Percentiles rank a stretch among this genome's conserved stretches.
phyloP scores from a whole-genome alignment of 2,888 invertebrate species.

The Lycia hirtaria region DNA sequence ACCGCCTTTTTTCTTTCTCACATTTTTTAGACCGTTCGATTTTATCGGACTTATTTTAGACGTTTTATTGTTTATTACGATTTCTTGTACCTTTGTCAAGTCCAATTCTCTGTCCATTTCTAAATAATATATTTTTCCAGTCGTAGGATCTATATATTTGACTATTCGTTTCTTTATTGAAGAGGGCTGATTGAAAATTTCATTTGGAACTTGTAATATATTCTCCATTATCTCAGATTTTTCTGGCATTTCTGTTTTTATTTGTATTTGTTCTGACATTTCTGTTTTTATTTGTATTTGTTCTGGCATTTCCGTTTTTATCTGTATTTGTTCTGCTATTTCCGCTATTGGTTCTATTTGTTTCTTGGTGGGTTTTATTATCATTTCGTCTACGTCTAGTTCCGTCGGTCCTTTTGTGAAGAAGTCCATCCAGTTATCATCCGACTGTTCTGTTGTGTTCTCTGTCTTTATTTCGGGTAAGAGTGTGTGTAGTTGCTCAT shows the following conservation, averaged over 20 bases:
- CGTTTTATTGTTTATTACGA: slow-evolving; percentile 69
- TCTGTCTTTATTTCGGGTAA: slow-evolving; percentile 29
- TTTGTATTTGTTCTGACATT: slow-evolving; percentile 9
- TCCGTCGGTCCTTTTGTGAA: slow-evolving; percentile 66
- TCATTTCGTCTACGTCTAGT: slow-evolving; percentile 76
- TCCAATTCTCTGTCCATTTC: slow-evolving; percentile 76
- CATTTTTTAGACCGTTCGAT: slow-evolving; percentile 64
- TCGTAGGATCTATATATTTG: slow-evolving; percentile 75
- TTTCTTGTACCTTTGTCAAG: slow-evolving; percentile 73
- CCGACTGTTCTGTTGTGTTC: slow-evolving; percentile 17
- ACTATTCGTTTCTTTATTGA: slow-evolving; percentile 69
- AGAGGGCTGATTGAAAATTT: slow-evolving; percentile 53
- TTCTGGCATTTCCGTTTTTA: slow-evolving; percentile 1
- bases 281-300: slow-evolving; percentile 4
- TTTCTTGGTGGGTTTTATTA: slow-evolving; percentile 67
- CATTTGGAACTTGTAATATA: slow-evolving; percentile 51
- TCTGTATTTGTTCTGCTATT: slow-evolving; percentile 28
- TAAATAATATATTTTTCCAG: slow-evolving; percentile 75
- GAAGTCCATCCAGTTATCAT: slow-evolving; percentile 71
- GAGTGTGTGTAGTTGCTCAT: slow-evolving; percentile 27
- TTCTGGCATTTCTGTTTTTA: neutral
- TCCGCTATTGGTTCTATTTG: slow-evolving; percentile 39
- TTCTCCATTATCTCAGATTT: slow-evolving; percentile 11
- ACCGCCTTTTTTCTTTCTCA: slow-evolving; percentile 57
- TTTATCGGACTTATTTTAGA: slow-evolving; percentile 72